Evolutionary conservation across 1,140 invertebrate genomes (phyloP).

Genomic region (Phenacoccus solenopsis): DNA sequence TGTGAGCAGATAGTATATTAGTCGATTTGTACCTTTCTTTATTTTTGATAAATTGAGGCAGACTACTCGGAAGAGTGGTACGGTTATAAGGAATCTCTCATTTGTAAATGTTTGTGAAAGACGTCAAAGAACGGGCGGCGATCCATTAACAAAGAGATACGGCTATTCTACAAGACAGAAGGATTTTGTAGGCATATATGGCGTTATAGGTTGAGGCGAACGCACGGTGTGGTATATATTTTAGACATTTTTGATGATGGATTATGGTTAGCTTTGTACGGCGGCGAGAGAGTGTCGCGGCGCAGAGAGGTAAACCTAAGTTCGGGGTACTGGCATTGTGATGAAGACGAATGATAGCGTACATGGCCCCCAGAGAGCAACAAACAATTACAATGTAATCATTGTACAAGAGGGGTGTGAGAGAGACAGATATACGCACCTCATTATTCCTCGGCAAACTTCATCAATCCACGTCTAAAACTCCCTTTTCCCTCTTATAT

Average conservation of each 20-base stretch:
- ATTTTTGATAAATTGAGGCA: conserved; percentile 14
- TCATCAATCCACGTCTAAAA: conserved; percentile 16
- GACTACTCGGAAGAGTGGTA: background rate
- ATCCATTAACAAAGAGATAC: conserved; percentile 16
- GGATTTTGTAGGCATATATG: conserved; percentile 16
- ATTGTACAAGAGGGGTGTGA: conserved; percentile 16
- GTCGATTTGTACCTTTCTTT: background rate
- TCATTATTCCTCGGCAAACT: conserved; percentile 15
- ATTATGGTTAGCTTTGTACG: conserved; percentile 6
- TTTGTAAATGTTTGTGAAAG: conserved; percentile 18
- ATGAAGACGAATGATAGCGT: conserved; percentile 17
- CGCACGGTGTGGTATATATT: conserved; percentile 10
- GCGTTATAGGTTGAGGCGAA: background rate
- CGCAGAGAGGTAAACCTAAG: background rate
- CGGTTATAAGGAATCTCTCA: conserved; percentile 10
- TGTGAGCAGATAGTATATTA: background rate
- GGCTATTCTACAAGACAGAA: conserved; percentile 17
- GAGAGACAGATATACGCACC: conserved; percentile 15
- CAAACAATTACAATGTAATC: conserved; percentile 18
- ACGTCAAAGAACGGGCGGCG: conserved; percentile 15
- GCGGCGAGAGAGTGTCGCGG: background rate
- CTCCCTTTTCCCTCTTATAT: conserved; percentile 12
- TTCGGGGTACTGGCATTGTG: conserved; percentile 10
- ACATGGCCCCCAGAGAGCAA: conserved; percentile 15
- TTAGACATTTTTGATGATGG: conserved; percentile 18